phyloP scores from a whole-genome alignment of 2,113 vertebrate species.

The Gambusia affinis region DNA sequence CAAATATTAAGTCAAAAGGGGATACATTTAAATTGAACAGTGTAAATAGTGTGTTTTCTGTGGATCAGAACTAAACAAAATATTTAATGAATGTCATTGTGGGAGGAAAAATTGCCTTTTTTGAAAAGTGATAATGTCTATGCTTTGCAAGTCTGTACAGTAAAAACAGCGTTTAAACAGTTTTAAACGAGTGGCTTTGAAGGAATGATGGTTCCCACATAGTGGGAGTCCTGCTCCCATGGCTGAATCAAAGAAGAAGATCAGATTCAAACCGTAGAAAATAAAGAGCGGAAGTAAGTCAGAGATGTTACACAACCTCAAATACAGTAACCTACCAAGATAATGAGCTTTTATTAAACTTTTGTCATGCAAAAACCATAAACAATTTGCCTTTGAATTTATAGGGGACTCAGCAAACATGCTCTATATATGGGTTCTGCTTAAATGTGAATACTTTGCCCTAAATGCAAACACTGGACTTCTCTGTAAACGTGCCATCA shows the following conservation, averaged over 20 bases:
- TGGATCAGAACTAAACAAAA: conserved; percentile 44
- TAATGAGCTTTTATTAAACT: not conserved
- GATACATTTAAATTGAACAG: conserved; percentile 41
- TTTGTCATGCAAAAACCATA: not conserved
- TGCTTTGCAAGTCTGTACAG: conserved; percentile 3
- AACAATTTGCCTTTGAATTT: not conserved
- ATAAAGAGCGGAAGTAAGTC: conserved; percentile 19
- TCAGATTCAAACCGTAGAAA: conserved; percentile 20
- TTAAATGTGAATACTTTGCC: too few relatives aligned
- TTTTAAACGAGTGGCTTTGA: conserved; percentile 1
- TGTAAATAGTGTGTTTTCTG: not conserved
- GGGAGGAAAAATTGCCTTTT: not conserved
- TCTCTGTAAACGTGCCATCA: not conserved
- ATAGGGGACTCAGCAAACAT: not conserved
- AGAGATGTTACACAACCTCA: conserved; percentile 48
- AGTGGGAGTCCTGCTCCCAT: conserved; percentile 49
- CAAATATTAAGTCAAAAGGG: conserved; percentile 27
- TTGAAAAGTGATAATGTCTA: conserved; percentile 1
- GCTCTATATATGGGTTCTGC: not conserved
- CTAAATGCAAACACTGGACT: too few relatives aligned
- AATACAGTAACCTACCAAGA: not conserved
- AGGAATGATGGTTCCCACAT: conserved; percentile 34
- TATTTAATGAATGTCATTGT: conserved; percentile 61
- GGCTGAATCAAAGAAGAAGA: conserved; percentile 52
- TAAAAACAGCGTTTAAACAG: conserved; percentile 1